These are phyloP conservation scores for Zygogramma bicolorata DNA, from an alignment of 2,888 invertebrate species.

Conservation along the genomic window DNA sequence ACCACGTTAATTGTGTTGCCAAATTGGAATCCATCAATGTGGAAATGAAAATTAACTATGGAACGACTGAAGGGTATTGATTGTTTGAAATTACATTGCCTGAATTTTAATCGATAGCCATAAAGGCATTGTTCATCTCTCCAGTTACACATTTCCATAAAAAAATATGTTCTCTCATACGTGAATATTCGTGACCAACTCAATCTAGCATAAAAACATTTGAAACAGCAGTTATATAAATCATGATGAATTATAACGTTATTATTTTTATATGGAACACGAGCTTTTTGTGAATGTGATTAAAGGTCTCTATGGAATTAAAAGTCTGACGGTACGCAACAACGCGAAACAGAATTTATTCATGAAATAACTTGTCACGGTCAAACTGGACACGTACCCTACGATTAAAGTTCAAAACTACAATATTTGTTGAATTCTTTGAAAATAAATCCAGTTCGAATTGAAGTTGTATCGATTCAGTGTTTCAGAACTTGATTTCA, in stretches of 20 bases:
- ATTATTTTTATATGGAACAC: conserved; percentile 13
- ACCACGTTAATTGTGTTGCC: not conserved
- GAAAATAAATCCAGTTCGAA: no score
- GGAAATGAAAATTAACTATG: not conserved
- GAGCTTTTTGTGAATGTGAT: conserved; percentile 17
- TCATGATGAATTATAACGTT: conserved; percentile 18
- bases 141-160: not conserved
- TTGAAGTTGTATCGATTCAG: no score
- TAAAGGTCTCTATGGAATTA: conserved; percentile 11
- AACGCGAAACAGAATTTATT: not conserved
- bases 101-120: not conserved
- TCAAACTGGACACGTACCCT: not conserved
- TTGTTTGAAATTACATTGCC: not conserved
- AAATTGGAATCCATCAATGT: not conserved
- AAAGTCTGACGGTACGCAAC: not conserved
- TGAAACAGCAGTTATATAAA: conserved; percentile 15
- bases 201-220: conserved; percentile 18
- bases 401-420: no score
- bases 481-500: no score
- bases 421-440: no score
- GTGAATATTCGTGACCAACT: conserved; percentile 21
- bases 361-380: not conserved
- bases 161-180: not conserved
- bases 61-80: not conserved
- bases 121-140: not conserved